Evolutionary conservation across 1,140 invertebrate species (phyloP).

Genomic region (Pissodes strobi): DNA sequence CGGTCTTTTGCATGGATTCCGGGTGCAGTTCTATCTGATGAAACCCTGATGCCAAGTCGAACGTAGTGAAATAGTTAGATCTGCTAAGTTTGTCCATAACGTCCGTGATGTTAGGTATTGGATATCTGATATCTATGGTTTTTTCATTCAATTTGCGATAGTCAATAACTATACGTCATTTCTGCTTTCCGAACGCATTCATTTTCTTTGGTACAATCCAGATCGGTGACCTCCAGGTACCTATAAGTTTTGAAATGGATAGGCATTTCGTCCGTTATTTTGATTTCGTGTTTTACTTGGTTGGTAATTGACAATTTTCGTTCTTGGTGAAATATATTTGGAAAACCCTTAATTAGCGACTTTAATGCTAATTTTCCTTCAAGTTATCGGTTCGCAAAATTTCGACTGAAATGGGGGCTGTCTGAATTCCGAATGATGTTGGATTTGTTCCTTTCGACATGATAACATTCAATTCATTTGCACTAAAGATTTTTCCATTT

Average conservation of each 20-base stretch:
- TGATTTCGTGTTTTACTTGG: slow-evolving; percentile 18
- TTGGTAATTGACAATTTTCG: slow-evolving; percentile 13
- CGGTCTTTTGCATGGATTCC: slow-evolving; percentile 54
- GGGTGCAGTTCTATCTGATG: slow-evolving; percentile 55
- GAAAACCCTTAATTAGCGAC: neutral
- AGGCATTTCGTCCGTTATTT: slow-evolving; percentile 1
- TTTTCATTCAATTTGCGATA: slow-evolving; percentile 55
- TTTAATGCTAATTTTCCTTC: slow-evolving; percentile 23
- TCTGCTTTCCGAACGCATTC: slow-evolving; percentile 34
- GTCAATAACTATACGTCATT: slow-evolving; percentile 54
- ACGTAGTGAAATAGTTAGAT: slow-evolving; percentile 53
- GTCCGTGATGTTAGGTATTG: slow-evolving; percentile 59
- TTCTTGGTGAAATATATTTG: slow-evolving; percentile 8
- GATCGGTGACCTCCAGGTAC: slow-evolving; percentile 55
- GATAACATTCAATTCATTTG: too few species aligned
- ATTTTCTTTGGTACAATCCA: slow-evolving; percentile 46
- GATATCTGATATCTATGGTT: slow-evolving; percentile 57
- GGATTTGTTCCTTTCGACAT: too few species aligned
- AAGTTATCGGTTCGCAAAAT: slow-evolving; percentile 16
- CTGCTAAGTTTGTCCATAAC: slow-evolving; percentile 54
- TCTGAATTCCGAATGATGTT: too few species aligned
- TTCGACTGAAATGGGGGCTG: too few species aligned
- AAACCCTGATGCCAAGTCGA: too few species aligned
- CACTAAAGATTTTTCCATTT: too few species aligned
- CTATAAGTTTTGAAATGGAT: slow-evolving; percentile 46